These are phyloP conservation scores for Hedychridium roseum DNA, from an alignment of 2,888 invertebrate species.

Conservation along the genomic window DNA sequence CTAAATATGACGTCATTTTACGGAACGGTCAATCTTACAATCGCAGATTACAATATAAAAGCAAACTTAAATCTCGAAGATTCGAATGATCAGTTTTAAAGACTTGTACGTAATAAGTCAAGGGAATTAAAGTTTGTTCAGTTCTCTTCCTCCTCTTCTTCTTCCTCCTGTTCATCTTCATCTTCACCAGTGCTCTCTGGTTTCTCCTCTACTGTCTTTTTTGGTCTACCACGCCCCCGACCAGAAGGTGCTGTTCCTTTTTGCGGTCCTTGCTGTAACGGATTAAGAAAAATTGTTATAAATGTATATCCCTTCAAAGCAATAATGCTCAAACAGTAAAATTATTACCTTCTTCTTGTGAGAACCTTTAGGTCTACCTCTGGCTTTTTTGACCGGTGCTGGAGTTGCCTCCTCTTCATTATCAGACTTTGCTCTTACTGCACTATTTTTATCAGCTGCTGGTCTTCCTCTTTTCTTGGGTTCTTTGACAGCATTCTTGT, in stretches of 20 bases:
- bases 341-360: constrained; percentile 58
- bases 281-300: constrained; percentile 5
- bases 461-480: constrained; percentile 59
- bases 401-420: constrained; percentile 58
- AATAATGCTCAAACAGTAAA: neutral
- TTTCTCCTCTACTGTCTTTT: constrained; percentile 61
- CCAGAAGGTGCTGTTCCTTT: constrained; percentile 47
- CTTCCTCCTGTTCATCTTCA: constrained; percentile 61
- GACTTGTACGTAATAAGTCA: constrained; percentile 30
- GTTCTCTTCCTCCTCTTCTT: constrained; percentile 59
- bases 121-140: constrained; percentile 28
- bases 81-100: constrained; percentile 20
- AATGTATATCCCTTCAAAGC: neutral
- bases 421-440: constrained; percentile 55
- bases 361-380: constrained; percentile 60
- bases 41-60: constrained; percentile 24
- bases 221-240: constrained; percentile 57
- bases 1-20: neutral
- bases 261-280: constrained; percentile 44
- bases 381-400: constrained; percentile 58
- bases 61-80: constrained; percentile 20
- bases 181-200: constrained; percentile 61
- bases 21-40: constrained; percentile 6
- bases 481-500: constrained; percentile 54
- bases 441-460: constrained; percentile 54